phyloP scores from a whole-genome alignment of 2,888 invertebrate species.

The Drosophila incognita region DNA sequence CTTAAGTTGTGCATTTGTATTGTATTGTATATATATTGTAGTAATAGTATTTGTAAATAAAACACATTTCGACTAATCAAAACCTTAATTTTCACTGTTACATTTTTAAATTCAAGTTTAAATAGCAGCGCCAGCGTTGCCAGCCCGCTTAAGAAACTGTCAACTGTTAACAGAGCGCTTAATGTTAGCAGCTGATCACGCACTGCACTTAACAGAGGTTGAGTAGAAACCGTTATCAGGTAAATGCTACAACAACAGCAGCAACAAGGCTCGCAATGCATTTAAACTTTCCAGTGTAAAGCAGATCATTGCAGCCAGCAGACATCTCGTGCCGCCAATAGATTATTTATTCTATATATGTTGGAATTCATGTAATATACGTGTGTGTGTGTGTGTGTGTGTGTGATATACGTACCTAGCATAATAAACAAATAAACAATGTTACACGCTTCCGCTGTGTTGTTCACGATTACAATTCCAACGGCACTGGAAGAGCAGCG shows the following conservation, averaged over 20 bases:
- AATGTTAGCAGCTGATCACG: not conserved
- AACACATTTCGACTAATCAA: conserved; percentile 3
- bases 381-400: conserved; percentile 11
- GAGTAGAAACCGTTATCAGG: conserved; percentile 70
- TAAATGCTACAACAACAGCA: conserved; percentile 26
- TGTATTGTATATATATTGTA: not conserved
- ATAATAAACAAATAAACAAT: conserved; percentile 15
- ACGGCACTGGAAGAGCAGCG: conserved; percentile 85
- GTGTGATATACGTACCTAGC: conserved; percentile 9
- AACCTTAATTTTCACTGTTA: not conserved
- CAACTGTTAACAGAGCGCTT: not conserved
- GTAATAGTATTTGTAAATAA: conserved; percentile 23
- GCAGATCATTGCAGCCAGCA: conserved; percentile 53
- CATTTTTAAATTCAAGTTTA: not conserved
- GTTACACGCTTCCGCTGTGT: conserved; percentile 85
- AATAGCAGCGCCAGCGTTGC: not conserved
- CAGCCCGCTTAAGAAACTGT: not conserved
- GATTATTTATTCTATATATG: conserved; percentile 12
- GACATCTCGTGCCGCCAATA: conserved; percentile 19
- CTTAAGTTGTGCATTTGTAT: conserved; percentile 43
- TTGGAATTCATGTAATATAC: conserved; percentile 14
- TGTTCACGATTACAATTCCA: conserved; percentile 87
- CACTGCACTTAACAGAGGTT: conserved; percentile 14
- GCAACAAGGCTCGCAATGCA: conserved; percentile 44
- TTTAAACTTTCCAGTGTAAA: conserved; percentile 53